phyloP scores from a whole-genome alignment of 92 coral and sea anemone species.

The Epizoanthus ramosus region DNA sequence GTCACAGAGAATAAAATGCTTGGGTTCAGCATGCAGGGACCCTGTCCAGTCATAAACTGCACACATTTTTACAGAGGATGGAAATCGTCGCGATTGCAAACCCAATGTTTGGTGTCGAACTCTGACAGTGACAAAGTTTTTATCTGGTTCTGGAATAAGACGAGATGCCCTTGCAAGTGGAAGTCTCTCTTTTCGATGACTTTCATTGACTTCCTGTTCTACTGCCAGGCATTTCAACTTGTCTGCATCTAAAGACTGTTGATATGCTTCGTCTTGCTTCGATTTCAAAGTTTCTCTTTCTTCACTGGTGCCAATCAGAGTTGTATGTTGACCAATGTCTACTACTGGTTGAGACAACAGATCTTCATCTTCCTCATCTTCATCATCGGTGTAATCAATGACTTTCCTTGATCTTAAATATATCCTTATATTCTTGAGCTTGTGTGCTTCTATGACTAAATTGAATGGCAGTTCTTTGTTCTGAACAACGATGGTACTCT shows the following conservation, averaged over 20 bases:
- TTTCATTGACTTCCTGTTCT: slow-evolving; percentile 19
- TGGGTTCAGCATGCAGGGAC: slow-evolving; percentile 55
- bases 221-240: slow-evolving; percentile 8
- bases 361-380: too few relatives aligned
- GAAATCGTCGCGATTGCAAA: slow-evolving; percentile 35
- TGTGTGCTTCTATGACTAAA: slow-evolving; percentile 48
- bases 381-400: background rate
- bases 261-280: slow-evolving; percentile 40
- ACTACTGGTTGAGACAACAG: background rate
- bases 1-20: slow-evolving; percentile 53
- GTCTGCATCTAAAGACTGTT: slow-evolving; percentile 51
- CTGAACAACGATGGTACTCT: background rate
- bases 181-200: slow-evolving; percentile 35
- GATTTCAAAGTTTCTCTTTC: slow-evolving; percentile 40
- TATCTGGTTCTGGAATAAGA: slow-evolving; percentile 43
- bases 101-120: slow-evolving; percentile 50
- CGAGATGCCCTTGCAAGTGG: slow-evolving; percentile 47
- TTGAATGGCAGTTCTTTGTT: slow-evolving; percentile 27
- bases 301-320: slow-evolving; percentile 39
- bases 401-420: background rate
- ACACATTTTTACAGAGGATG: slow-evolving; percentile 36
- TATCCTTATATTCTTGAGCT: slow-evolving; percentile 10
- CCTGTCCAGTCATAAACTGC: slow-evolving; percentile 74
- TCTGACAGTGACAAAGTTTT: slow-evolving; percentile 43
- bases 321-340: background rate